A percentile compares a stretch with the other conserved stretches of the same genome.
Evolutionary conservation across 2,113 vertebrate species (phyloP).

Genomic region (Clarias macrocephalus): DNA sequence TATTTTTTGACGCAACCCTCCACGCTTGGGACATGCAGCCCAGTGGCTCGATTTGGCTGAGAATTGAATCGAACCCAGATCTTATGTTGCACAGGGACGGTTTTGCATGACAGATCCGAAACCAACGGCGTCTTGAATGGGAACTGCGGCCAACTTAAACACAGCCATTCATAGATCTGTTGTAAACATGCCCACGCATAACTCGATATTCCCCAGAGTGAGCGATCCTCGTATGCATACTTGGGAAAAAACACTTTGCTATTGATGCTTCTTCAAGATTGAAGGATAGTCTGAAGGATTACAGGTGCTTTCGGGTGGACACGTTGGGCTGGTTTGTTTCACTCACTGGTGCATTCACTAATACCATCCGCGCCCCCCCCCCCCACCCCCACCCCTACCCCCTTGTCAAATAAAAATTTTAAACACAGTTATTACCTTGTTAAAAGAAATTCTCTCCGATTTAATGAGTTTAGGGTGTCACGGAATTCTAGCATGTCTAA

Average conservation of each 20-base stretch:
- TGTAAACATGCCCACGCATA: not conserved
- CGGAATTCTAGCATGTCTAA: not conserved
- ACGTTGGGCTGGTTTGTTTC: slow-evolving; percentile 6
- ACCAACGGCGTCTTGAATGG: not conserved
- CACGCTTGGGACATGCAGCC: too few species aligned
- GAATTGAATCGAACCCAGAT: too few species aligned
- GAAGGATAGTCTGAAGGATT: not conserved
- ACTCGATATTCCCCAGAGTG: not conserved
- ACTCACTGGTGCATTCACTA: not conserved
- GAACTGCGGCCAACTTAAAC: not conserved
- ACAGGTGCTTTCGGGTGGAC: not conserved
- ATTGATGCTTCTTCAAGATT: not conserved
- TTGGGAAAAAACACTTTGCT: not conserved
- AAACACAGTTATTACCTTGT: not conserved
- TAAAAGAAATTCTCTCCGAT: not conserved
- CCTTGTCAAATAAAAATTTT: not conserved
- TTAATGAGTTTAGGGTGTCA: not conserved
- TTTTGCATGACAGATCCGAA: not conserved
- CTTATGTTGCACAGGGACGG: not conserved
- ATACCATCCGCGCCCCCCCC: not conserved
- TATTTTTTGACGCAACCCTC: too few species aligned
- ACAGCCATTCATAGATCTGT: not conserved
- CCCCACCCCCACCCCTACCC: too few species aligned
- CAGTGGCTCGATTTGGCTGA: too few species aligned
- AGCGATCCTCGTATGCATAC: not conserved